Percentiles rank a stretch among this genome's conserved stretches.
Evolutionary conservation across 2,113 vertebrate species (phyloP).

Genomic region (Corydoras sp.): DNA sequence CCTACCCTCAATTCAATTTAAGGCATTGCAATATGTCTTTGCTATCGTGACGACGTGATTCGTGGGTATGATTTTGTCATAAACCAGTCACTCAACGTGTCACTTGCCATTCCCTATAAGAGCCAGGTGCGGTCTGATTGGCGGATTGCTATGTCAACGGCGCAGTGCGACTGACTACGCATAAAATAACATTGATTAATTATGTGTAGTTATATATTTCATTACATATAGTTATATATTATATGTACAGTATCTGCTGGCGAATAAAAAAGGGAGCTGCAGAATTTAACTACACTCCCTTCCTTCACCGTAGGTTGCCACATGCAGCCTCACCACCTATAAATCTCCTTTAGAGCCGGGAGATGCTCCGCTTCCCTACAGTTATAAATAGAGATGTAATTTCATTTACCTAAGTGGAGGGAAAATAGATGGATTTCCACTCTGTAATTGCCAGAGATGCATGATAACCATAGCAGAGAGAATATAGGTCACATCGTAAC

Average conservation of each 20-base stretch:
- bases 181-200: too few species aligned
- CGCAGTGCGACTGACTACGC: too few species aligned
- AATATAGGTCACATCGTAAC: slow-evolving; percentile 47
- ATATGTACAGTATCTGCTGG: not conserved
- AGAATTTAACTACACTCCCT: slow-evolving; percentile 1
- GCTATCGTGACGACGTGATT: too few species aligned
- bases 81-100: too few species aligned
- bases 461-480: slow-evolving; percentile 45
- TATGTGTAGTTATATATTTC: too few species aligned
- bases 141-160: too few species aligned
- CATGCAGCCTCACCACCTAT: slow-evolving; percentile 32
- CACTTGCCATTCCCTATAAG: too few species aligned
- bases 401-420: slow-evolving; percentile 51
- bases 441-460: slow-evolving; percentile 54
- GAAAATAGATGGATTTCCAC: slow-evolving; percentile 48
- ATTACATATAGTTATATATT: too few species aligned
- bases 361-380: slow-evolving; percentile 35
- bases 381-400: slow-evolving; percentile 51
- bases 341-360: slow-evolving; percentile 43
- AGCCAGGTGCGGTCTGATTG: too few species aligned
- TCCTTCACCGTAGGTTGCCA: not conserved
- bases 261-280: not conserved
- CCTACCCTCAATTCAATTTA: too few species aligned
- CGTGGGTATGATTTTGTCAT: too few species aligned
- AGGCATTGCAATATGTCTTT: too few species aligned